Conservation (phyloP, 2,113 vertebrate species). For the Crotalus horridus region DNA sequence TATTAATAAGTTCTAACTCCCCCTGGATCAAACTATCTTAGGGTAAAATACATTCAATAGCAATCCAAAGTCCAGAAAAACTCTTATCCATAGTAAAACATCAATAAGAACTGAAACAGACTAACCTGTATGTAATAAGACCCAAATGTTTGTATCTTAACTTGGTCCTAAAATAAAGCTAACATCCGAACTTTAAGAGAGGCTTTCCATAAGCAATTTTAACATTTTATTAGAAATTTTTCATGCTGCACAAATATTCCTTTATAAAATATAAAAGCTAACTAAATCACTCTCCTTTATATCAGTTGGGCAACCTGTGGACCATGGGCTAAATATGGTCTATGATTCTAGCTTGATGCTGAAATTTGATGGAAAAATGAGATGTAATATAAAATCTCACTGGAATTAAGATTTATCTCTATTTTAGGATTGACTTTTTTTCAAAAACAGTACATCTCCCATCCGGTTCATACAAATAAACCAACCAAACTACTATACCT, state of each 20-base stretch:
- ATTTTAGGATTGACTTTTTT: neutral
- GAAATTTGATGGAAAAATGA: neutral
- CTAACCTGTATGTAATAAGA: neutral
- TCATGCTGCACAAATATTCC: neutral
- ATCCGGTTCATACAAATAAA: neutral
- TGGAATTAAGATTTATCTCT: neutral
- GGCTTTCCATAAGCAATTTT: neutral
- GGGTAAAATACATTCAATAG: neutral
- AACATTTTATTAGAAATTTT: neutral
- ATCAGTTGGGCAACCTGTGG: neutral
- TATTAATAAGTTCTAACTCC: neutral
- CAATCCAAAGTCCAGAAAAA: neutral
- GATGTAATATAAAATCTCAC: neutral
- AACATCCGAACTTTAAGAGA: neutral
- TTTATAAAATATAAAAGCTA: neutral
- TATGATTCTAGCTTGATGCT: neutral
- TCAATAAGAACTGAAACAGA: neutral
- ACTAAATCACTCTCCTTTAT: neutral
- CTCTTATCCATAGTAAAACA: neutral
- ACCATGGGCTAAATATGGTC: neutral
- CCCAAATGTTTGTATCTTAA: neutral
- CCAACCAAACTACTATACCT: neutral
- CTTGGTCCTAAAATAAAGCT: neutral
- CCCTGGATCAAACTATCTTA: neutral
- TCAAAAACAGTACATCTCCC: neutral